Conservation (phyloP, 2,888 invertebrate species). For the Thymelicus lineola region DNA sequence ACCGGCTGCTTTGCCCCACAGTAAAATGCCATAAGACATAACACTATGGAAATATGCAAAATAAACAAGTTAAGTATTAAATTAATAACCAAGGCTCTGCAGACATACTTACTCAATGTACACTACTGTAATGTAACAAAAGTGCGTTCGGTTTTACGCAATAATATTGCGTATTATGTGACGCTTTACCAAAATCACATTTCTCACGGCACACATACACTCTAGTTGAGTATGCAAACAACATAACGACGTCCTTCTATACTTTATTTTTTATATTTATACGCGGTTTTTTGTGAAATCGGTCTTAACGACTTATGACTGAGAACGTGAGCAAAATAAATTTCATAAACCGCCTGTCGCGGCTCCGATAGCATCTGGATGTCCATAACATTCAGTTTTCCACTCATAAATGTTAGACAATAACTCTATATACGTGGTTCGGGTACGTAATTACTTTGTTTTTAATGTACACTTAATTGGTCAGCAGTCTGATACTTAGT, state of each 20-base stretch:
- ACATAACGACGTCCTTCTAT: slow-evolving; percentile 65
- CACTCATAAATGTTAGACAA: slow-evolving; percentile 70
- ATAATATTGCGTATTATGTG: too few relatives aligned
- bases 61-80: too few relatives aligned
- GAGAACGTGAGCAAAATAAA: slow-evolving; percentile 78
- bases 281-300: slow-evolving; percentile 60
- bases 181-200: slow-evolving; percentile 46
- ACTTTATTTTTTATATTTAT: slow-evolving; percentile 62
- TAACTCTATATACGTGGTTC: slow-evolving; percentile 78
- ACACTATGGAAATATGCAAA: too few relatives aligned
- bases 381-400: slow-evolving; percentile 69
- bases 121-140: neutral
- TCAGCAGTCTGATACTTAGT: slow-evolving; percentile 42
- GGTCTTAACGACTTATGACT: slow-evolving; percentile 74
- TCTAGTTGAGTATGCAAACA: slow-evolving; percentile 56
- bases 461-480: slow-evolving; percentile 58
- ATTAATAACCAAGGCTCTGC: too few relatives aligned
- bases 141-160: slow-evolving; percentile 36
- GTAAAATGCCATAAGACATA: too few relatives aligned
- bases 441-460: slow-evolving; percentile 62
- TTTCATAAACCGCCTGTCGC: slow-evolving; percentile 64
- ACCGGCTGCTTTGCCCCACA: too few relatives aligned
- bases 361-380: slow-evolving; percentile 71
- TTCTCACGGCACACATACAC: slow-evolving; percentile 71
- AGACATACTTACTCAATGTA: too few relatives aligned